Percentiles rank a stretch among this genome's conserved stretches.
Evolutionary conservation across 2,888 invertebrate genomes (phyloP).

Genomic region (Oligia latruncula): DNA sequence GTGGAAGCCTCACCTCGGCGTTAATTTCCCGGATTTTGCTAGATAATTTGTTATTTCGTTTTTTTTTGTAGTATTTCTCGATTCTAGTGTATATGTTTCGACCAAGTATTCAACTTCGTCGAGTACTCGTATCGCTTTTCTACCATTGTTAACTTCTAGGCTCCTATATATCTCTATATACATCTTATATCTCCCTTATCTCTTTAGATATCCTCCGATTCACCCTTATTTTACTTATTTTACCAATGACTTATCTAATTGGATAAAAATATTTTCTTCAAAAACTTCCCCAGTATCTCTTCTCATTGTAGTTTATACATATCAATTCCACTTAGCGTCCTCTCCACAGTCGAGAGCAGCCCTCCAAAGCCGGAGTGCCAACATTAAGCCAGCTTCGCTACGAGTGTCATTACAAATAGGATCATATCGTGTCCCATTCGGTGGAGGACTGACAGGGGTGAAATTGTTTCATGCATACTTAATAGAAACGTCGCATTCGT

Average conservation of each 20-base stretch:
- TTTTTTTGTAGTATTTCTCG: no score
- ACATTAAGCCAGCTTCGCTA: slow-evolving; percentile 34
- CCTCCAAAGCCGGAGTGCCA: slow-evolving; percentile 21
- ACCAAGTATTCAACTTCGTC: no score
- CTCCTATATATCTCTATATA: no score
- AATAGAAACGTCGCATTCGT: slow-evolving; percentile 19
- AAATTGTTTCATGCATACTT: slow-evolving; percentile 56
- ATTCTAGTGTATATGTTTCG: no score
- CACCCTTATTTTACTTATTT: no score
- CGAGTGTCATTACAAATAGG: slow-evolving; percentile 53
- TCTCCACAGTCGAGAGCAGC: slow-evolving; percentile 22
- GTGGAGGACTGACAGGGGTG: slow-evolving; percentile 40
- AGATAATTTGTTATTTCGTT: no score
- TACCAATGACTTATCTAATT: neutral
- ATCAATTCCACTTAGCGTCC: slow-evolving; percentile 20
- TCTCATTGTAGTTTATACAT: slow-evolving; percentile 8
- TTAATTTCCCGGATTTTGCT: neutral
- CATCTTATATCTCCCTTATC: no score
- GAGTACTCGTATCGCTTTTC: no score
- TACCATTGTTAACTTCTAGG: no score
- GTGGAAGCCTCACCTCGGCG: neutral
- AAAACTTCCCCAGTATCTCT: neutral
- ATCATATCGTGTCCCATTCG: slow-evolving; percentile 52
- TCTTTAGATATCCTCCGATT: no score
- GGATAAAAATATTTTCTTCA: neutral